phyloP scores from a whole-genome alignment of 2,113 vertebrate genomes.

The Empidonax alnorum region DNA sequence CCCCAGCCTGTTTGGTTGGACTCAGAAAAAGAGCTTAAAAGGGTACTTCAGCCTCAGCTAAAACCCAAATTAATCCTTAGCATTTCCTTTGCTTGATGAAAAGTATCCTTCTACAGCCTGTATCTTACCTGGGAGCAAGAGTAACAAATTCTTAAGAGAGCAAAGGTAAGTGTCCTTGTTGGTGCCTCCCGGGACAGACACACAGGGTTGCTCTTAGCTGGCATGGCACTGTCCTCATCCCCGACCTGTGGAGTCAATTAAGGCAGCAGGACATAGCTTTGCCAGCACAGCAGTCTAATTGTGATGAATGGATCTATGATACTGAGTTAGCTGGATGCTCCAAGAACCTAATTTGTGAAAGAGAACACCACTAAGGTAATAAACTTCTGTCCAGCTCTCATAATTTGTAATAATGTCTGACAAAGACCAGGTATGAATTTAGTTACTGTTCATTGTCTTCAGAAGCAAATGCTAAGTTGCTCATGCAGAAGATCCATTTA shows the following conservation, averaged over 20 bases:
- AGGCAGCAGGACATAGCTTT: neutral
- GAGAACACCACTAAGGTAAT: slow-evolving; percentile 25
- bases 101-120: neutral
- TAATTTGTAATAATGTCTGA: slow-evolving; percentile 62
- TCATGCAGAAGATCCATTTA: slow-evolving; percentile 50
- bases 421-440: slow-evolving; percentile 46
- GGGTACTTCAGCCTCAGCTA: neutral
- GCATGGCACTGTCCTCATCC: neutral
- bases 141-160: neutral
- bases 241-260: neutral
- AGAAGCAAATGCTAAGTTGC: slow-evolving; percentile 38
- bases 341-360: slow-evolving; percentile 51
- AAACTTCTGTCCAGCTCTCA: slow-evolving; percentile 38
- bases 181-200: neutral
- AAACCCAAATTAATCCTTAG: neutral
- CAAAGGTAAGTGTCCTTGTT: rapidly evolving
- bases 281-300: slow-evolving; percentile 27
- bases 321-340: neutral
- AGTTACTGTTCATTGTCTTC: slow-evolving; percentile 47
- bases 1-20: neutral
- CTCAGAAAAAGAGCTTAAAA: neutral
- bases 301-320: slow-evolving; percentile 11
- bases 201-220: neutral
- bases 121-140: neutral
- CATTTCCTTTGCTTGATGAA: neutral